Evolutionary conservation across 2,888 invertebrate genomes (phyloP).

Genomic region (Tridacna gigas): DNA sequence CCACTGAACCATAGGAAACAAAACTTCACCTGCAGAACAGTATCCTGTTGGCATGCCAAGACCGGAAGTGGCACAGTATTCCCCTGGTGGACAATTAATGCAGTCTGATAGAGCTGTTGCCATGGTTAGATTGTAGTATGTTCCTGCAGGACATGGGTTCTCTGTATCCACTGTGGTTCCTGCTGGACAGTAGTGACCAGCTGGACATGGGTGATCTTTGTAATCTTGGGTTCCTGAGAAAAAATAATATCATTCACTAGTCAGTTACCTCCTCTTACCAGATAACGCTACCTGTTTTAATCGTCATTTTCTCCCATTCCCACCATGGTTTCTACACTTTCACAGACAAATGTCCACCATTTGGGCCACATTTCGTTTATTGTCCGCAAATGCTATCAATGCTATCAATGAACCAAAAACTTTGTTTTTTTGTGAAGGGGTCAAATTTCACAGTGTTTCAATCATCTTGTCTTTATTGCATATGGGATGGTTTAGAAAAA

Average conservation of each 20-base stretch:
- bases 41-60: constrained; percentile 75
- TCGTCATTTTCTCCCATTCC: neutral
- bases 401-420: too few relatives aligned
- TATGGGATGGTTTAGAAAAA: too few relatives aligned
- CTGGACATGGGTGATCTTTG: constrained; percentile 76
- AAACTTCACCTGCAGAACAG: constrained; percentile 75
- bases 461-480: too few relatives aligned
- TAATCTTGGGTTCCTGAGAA: constrained; percentile 76
- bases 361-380: too few relatives aligned
- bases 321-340: neutral
- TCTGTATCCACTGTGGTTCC: constrained; percentile 74
- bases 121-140: constrained; percentile 79
- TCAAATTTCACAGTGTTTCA: too few relatives aligned
- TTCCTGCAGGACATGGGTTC: constrained; percentile 80
- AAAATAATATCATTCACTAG: neutral
- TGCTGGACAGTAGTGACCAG: constrained; percentile 81
- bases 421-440: too few relatives aligned
- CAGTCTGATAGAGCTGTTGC: constrained; percentile 76
- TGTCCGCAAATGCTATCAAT: too few relatives aligned
- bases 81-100: constrained; percentile 80
- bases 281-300: too few relatives aligned
- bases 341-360: too few relatives aligned
- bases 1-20: too few relatives aligned
- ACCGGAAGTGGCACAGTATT: constrained; percentile 79
- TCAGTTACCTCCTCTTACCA: too few relatives aligned